Percentiles rank a stretch among this genome's conserved stretches.
Evolutionary conservation across 2,888 invertebrate species (phyloP).

Genomic region (Agriopis aurantiaria): DNA sequence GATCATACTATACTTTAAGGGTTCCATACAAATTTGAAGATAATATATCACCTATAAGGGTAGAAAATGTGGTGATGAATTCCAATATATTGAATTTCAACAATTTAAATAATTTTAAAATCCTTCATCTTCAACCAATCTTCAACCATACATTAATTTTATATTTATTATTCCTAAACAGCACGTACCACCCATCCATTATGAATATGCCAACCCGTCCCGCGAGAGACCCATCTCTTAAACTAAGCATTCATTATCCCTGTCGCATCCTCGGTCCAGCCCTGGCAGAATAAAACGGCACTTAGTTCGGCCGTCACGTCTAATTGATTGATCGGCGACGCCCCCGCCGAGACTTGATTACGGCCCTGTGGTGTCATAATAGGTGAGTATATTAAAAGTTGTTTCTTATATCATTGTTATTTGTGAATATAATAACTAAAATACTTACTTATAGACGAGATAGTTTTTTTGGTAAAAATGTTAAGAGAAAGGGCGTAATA

Average conservation of each 20-base stretch:
- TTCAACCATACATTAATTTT: neutral
- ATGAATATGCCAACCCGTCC: conserved; percentile 19
- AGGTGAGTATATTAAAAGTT: neutral
- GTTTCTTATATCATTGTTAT: neutral
- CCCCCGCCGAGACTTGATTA: conserved; percentile 33
- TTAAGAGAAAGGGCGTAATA: too few species aligned
- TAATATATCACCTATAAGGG: too few species aligned
- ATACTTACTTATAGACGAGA: too few species aligned
- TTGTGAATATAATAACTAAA: too few species aligned
- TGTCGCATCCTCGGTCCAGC: conserved; percentile 36
- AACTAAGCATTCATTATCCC: conserved; percentile 44
- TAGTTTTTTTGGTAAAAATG: too few species aligned
- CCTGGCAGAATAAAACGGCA: conserved; percentile 41
- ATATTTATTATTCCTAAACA: neutral
- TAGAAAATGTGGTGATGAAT: too few species aligned
- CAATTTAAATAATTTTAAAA: too few species aligned
- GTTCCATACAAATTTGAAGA: too few species aligned
- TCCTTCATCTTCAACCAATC: too few species aligned
- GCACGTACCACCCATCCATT: conserved; percentile 10
- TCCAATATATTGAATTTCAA: too few species aligned
- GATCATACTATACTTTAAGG: too few species aligned
- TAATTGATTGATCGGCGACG: conserved; percentile 47
- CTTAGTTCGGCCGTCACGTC: conserved; percentile 43
- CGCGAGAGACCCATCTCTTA: conserved; percentile 35
- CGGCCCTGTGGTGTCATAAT: conserved; percentile 22